phyloP scores from a whole-genome alignment of 2,113 vertebrate species.

The Apteryx mantelli region DNA sequence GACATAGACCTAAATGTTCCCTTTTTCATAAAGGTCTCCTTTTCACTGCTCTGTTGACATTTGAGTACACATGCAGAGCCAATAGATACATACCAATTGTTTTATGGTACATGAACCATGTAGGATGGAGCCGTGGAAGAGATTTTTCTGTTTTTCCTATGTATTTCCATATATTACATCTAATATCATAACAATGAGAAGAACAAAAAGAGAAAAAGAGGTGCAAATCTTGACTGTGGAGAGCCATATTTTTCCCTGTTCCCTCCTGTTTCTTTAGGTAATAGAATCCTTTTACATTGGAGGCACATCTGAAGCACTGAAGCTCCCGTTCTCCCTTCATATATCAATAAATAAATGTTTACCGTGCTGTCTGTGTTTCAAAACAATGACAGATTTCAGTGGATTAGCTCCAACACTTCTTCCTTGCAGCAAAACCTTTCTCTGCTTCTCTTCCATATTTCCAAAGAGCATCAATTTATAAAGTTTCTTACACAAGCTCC shows the following conservation, averaged over 20 bases:
- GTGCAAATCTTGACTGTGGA: background rate
- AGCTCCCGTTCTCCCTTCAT: background rate
- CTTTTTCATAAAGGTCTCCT: background rate
- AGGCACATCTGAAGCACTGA: background rate
- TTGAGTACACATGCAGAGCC: background rate
- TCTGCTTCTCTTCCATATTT: background rate
- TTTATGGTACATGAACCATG: background rate
- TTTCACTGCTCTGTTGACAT: background rate
- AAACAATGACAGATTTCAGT: background rate
- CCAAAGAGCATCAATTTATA: background rate
- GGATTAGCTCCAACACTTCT: background rate
- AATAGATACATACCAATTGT: background rate
- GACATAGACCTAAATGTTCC: background rate
- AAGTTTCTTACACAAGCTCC: background rate
- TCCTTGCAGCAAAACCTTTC: background rate
- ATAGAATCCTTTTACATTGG: background rate
- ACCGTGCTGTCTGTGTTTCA: background rate
- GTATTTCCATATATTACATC: background rate
- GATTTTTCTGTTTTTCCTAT: background rate
- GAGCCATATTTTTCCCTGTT: background rate
- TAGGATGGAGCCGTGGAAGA: background rate
- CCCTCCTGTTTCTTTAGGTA: background rate
- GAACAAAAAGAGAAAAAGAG: conserved; percentile 4
- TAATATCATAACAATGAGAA: background rate
- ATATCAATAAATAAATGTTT: conserved; percentile 30